Base-by-base conservation (phyloP, 1,140 invertebrate species). In the Meloidogyne exigua region DNA sequence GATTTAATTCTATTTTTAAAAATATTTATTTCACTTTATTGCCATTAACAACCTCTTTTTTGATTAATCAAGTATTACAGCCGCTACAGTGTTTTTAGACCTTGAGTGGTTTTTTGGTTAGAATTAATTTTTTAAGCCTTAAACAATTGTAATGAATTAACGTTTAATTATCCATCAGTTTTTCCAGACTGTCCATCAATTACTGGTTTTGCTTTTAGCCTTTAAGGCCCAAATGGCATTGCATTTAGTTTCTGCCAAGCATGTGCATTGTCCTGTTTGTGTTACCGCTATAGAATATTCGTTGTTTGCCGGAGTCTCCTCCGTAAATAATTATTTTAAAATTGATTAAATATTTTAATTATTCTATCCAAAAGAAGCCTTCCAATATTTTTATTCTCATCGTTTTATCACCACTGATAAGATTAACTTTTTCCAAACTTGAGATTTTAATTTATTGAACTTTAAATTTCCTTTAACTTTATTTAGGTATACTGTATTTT, bases 361-460 rank as follows among this genome's bases (percentile, higher is more conserved):
- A 73, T 73, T 65, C 28, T 73, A 23, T 73, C 32, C 3, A 76
- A 25, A 49, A 76, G 32, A 64, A 70, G 74, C 9, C 36, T 67
- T 28, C 68, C 57, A 36, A 68, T 28, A 26, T 39, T 72, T 75
- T 57, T 49, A 32, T 67, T 26, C n/a, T 36, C 44, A 25, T 75
- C 42, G 1, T 72, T 11, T 32, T 36, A 25, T 76, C 13, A 36
- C 36, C n/a, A 26, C 57, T 23, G n/a, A n/a, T n/a, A 42, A 57
- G 69, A 26, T 39, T n/a, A n/a, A n/a, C n/a, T 36, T 57, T n/a
- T n/a, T 69, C 75, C 23, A n/a, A n/a, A n/a, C n/a, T n/a, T n/a
- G n/a, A n/a, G n/a, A 23, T 65, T 76, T 49, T 13, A 76, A 25
- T n/a, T 32, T 42, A 28, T 76, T 73, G 28, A 76, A 76, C 18